These are phyloP conservation scores for Ctenicera cuprea DNA, from an alignment of 2,888 invertebrate genomes.

Conservation along the genomic window DNA sequence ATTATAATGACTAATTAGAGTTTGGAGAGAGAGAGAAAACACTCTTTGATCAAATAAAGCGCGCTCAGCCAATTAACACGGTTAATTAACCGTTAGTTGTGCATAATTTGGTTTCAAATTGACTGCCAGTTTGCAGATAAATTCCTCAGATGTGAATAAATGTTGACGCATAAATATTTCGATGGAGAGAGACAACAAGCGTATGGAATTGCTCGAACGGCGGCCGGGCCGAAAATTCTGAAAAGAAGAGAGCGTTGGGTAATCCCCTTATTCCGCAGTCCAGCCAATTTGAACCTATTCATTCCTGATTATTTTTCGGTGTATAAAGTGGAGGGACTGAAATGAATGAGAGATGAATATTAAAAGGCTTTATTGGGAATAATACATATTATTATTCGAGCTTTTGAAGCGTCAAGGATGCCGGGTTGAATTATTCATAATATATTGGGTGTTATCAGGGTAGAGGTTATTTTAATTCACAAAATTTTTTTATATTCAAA, in stretches of 20 bases:
- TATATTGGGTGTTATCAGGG: not conserved
- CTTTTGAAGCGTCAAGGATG: not conserved
- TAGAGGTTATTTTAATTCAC: too few relatives aligned
- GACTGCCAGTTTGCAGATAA: slow-evolving; percentile 2
- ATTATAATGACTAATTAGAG: slow-evolving; percentile 25
- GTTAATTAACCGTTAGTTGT: slow-evolving; percentile 26
- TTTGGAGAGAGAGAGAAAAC: not conserved
- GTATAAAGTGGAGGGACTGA: not conserved
- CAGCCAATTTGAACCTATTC: slow-evolving; percentile 28
- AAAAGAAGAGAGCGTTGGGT: not conserved
- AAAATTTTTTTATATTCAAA: too few relatives aligned
- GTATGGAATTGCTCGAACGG: not conserved
- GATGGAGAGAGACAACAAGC: not conserved
- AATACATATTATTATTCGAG: slow-evolving; percentile 18
- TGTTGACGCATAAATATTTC: slow-evolving; percentile 14
- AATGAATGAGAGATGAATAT: slow-evolving; percentile 29
- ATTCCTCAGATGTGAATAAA: not conserved
- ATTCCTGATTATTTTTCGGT: slow-evolving; percentile 22
- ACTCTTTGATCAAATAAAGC: slow-evolving; percentile 23
- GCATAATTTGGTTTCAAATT: slow-evolving; percentile 10
- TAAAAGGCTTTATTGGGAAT: slow-evolving; percentile 22
- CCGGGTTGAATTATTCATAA: slow-evolving; percentile 11
- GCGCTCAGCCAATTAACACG: slow-evolving; percentile 15
- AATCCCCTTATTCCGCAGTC: slow-evolving; percentile 28
- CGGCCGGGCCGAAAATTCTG: not conserved